Percentiles rank a stretch among this genome's conserved stretches.
phyloP scores from a whole-genome alignment of 2,113 vertebrate genomes.

The Orthonyx spaldingii region DNA sequence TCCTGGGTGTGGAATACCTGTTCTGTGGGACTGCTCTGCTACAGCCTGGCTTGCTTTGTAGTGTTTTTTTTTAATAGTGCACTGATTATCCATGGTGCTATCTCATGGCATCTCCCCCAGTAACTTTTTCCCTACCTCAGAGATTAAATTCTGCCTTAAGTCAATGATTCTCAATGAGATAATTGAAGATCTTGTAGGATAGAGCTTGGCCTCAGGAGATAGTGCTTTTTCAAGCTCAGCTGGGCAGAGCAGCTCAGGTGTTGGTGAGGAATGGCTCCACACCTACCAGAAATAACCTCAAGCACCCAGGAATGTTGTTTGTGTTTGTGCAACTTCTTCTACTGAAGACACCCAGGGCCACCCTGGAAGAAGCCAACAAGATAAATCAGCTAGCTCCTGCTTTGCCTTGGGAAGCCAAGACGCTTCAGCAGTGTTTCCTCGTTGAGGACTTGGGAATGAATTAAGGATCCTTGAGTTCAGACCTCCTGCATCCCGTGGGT shows the following conservation, averaged over 20 bases:
- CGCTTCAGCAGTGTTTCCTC: not conserved
- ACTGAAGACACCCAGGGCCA: not conserved
- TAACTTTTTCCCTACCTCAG: not conserved
- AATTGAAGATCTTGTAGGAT: not conserved
- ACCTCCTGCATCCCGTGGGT: fast-evolving
- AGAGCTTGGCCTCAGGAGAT: not conserved
- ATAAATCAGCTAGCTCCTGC: not conserved
- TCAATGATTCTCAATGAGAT: not conserved
- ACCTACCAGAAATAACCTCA: not conserved
- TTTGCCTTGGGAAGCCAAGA: not conserved
- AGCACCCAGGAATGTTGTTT: not conserved
- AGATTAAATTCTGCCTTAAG: not conserved
- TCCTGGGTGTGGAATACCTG: not conserved
- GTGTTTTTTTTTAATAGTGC: not conserved
- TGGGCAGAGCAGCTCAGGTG: fast-evolving
- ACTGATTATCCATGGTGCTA: not conserved
- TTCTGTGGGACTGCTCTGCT: not conserved
- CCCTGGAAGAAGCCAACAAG: not conserved
- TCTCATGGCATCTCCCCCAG: not conserved
- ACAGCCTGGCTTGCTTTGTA: not conserved
- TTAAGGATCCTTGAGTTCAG: not conserved
- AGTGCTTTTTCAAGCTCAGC: not conserved
- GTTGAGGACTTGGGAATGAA: not conserved
- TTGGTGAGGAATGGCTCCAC: not conserved
- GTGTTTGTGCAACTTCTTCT: not conserved